A percentile compares a stretch with the other conserved stretches of the same genome.
phyloP scores from a whole-genome alignment of 37 sponge, comb jelly and placozoan species.

The Ephydatia muelleri region DNA sequence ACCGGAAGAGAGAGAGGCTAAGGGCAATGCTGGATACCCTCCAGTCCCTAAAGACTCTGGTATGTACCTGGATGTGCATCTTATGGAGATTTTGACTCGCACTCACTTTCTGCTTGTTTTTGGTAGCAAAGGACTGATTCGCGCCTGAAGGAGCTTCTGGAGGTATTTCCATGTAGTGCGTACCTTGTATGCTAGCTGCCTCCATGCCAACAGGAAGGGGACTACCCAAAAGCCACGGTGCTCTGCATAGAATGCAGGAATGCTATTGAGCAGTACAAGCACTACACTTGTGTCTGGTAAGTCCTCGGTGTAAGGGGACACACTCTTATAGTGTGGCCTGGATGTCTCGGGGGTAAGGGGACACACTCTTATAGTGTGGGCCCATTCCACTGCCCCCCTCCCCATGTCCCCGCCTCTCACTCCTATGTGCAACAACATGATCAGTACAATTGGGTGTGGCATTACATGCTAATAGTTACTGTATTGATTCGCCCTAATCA shows the following conservation, averaged over 20 bases:
- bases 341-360: not conserved
- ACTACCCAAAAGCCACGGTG: slow-evolving; percentile 82
- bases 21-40: slow-evolving; percentile 48
- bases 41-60: slow-evolving; percentile 73
- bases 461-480: no score
- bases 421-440: no score
- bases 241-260: slow-evolving; percentile 87
- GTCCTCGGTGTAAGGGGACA: not conserved
- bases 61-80: not conserved
- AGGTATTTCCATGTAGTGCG: slow-evolving; percentile 11
- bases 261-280: slow-evolving; percentile 78
- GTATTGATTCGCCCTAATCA: no score
- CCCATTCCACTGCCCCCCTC: no score
- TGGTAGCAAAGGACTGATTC: slow-evolving; percentile 79
- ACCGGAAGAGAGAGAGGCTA: slow-evolving; percentile 69
- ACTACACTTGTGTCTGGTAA: slow-evolving; percentile 84
- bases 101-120: not conserved
- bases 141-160: slow-evolving; percentile 56
- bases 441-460: no score
- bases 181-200: not conserved
- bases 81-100: not conserved
- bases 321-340: slow-evolving; percentile 62
- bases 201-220: slow-evolving; percentile 49
- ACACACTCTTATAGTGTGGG: slow-evolving; percentile 48
- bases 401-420: no score